Base-by-base conservation (phyloP, 1,140 invertebrate genomes). In the Euschistus heros region DNA sequence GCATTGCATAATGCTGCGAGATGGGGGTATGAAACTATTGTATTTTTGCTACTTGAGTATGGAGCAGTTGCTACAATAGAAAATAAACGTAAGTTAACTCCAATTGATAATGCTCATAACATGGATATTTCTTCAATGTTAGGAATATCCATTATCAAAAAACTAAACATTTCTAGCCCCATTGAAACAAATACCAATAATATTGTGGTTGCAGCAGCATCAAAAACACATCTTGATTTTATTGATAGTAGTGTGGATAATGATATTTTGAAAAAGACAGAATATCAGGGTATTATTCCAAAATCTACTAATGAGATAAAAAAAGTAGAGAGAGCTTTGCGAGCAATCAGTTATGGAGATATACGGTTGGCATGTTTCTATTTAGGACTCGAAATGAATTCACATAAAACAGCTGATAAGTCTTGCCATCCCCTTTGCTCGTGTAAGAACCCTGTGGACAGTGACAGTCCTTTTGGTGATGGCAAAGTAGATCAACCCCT, bases 1-100 rank as follows among this genome's bases (percentile, higher is more conserved):
- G 79, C 89, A 1, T 73, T 94, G 15, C 88, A 92, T 77, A 75
- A 84, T 66, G 87, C 89, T 18, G 81, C 86, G 6, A 86, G 86
- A 73, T 92, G 88, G 87, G 88, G 88, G 14, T 92, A 89, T 75
- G 79, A 81, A 72, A 77, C 78, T 18, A 89, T 91, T 66, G 83
- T 86, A 1, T 77, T 82, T 67, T 78, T 87, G 59, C 73, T 92
- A 13, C 75, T 91, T 55, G 85, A 91, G 70, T 83, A 87, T 74
- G 83, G 83, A 18, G 84, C 84, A 4, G 76, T 82, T 67, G 77
- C 80, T 30, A 79, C 76, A 52, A 70, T 81, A 2, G 76, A 76
- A 66, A 89, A 91, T 74, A 77, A 79, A 50, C 75, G 81, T 69
- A 82, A 82, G 44, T 79, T 85, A 72, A 85, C 82, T 3, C 80